Base-by-base conservation (phyloP, 1,140 invertebrate species). In the Caerostris extrusa region DNA sequence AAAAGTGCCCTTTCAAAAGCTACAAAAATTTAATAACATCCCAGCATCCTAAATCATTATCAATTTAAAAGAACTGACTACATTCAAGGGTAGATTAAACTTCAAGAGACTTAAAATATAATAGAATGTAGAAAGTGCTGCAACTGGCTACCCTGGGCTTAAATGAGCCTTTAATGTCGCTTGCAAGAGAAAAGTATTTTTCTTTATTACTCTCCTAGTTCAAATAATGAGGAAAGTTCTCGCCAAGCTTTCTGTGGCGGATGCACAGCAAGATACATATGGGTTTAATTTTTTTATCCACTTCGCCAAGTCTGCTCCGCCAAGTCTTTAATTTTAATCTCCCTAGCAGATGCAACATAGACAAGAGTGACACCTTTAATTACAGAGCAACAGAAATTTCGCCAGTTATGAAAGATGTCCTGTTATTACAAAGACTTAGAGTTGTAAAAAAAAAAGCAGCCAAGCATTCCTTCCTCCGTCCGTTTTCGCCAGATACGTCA, bases 331-430 rank as follows among this genome's bases (percentile, higher is more conserved):
- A 55, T 17, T 83, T 83, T 83, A 83, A 83, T 83, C 82, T 83
- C 14, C 82, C 3, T 14, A 56, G 12, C 82, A 83, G 4, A 6
- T 5, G 82, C 7, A 12, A 57, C 10, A 3, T 3, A 0, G 55
- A 12, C 53, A 19, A 17, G 82, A 83, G 17, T 83, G 82, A n/a
- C 82, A 83, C 56, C 82, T 83, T 83, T 56, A 83, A 58, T 83
- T 83, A 83, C n/a, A 58, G 61, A 64, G 14, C 82, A 83, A 83
- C 82, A 56, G 57, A 8, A 34, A 64, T 56, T 34, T 34, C 57
- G 57, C 19, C 3, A 5, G 57, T 19, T 87, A 64, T 87, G 85
- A 61, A 87, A 17, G 55, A 87, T 87, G 61, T 10, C 57, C 7
- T 64, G 85, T 64, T 57, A 87, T 12, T 17, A 61, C 58, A 64